phyloP scores from a whole-genome alignment of 2,113 vertebrate species.

The Gasterosteus aculeatus region DNA sequence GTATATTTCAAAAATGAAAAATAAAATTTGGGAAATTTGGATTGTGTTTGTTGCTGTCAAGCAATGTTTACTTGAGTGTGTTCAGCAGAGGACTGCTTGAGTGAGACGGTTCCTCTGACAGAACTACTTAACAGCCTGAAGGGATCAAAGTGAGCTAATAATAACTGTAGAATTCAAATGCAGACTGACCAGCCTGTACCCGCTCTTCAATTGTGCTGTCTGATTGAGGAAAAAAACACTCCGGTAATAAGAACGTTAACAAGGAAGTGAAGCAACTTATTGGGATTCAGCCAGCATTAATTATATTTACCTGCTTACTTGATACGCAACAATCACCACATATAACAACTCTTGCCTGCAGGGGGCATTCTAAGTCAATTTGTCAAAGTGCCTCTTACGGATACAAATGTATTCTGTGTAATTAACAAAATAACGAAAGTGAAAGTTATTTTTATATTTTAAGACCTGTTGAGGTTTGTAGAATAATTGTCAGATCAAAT shows the following conservation, averaged over 20 bases:
- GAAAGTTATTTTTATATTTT: not conserved
- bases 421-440: not conserved
- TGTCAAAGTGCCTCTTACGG: too few relatives aligned
- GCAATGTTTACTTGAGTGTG: not conserved
- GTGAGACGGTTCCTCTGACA: not conserved
- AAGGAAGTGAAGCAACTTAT: not conserved
- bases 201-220: too few relatives aligned
- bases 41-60: not conserved
- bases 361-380: not conserved
- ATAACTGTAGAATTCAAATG: not conserved
- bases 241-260: not conserved
- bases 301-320: not conserved
- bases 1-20: slow-evolving; percentile 75
- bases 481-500: not conserved
- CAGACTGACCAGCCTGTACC: not conserved
- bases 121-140: not conserved
- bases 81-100: not conserved
- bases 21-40: slow-evolving; percentile 70
- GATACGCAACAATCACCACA: not conserved
- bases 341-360: too few relatives aligned
- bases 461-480: not conserved
- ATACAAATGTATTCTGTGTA: not conserved
- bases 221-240: not conserved
- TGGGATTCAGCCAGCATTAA: not conserved
- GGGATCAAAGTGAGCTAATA: slow-evolving; percentile 9